phyloP scores from a whole-genome alignment of 2,888 invertebrate species.

The Morpho achilles region DNA sequence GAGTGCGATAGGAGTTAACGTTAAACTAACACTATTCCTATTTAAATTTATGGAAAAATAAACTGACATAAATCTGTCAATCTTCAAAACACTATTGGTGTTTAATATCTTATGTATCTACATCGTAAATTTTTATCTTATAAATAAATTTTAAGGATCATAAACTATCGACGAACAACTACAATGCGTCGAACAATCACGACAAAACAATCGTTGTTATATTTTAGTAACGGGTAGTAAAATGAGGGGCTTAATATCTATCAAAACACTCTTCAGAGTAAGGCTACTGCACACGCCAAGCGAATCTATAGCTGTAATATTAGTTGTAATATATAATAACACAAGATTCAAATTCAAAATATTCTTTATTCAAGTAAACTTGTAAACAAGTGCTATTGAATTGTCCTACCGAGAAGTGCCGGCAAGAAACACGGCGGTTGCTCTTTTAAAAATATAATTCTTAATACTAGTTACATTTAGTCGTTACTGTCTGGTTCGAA shows the following conservation, averaged over 20 bases:
- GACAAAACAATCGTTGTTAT: conserved; percentile 31
- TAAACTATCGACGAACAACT: conserved; percentile 28
- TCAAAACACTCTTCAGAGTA: conserved; percentile 3
- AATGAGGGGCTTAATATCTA: conserved; percentile 8
- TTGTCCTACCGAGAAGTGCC: too few relatives aligned
- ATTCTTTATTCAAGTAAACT: too few relatives aligned
- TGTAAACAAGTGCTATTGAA: too few relatives aligned
- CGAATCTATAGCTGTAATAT: not conserved
- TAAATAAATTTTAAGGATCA: conserved; percentile 26
- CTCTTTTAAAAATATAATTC: too few relatives aligned
- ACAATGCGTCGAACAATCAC: conserved; percentile 31
- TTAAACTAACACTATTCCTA: not conserved
- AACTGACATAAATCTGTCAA: not conserved
- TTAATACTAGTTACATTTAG: too few relatives aligned
- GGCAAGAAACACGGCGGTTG: too few relatives aligned
- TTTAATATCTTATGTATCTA: conserved; percentile 10
- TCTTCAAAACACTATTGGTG: not conserved
- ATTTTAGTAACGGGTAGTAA: conserved; percentile 31
- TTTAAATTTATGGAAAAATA: not conserved
- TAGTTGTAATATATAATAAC: too few relatives aligned
- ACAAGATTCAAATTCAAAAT: too few relatives aligned
- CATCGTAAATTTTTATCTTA: conserved; percentile 27
- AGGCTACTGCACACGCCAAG: not conserved
- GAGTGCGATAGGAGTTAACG: not conserved
- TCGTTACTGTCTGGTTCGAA: too few relatives aligned